Evolutionary conservation across 2,113 vertebrate species (phyloP).

Genomic region (Chelonoidis abingdonii): DNA sequence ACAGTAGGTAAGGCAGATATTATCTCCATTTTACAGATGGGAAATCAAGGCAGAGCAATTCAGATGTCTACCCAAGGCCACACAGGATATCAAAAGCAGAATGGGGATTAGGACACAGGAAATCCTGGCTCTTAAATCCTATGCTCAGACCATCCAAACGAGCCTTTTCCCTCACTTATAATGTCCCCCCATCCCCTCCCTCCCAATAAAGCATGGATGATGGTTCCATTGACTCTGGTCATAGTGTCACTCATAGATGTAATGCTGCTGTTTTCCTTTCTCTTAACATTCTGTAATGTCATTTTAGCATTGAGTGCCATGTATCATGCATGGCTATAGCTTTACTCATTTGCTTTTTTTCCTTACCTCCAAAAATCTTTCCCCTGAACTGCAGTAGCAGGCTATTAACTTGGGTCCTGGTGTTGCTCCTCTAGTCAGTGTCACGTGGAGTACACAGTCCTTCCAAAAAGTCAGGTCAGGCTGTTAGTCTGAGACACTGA

Average conservation of each 20-base stretch:
- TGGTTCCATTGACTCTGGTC: conserved; percentile 27
- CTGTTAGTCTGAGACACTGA: conserved; percentile 29
- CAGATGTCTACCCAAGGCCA: neutral
- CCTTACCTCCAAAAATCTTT: neutral
- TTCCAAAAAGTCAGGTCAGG: neutral
- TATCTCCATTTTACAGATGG: neutral
- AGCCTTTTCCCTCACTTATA: neutral
- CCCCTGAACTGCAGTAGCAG: conserved; percentile 20
- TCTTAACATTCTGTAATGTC: neutral
- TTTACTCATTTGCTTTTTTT: neutral
- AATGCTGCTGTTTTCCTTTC: neutral
- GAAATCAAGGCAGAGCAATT: neutral
- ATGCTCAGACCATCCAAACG: neutral
- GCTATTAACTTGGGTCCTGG: conserved; percentile 6
- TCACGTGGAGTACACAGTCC: neutral
- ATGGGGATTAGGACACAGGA: neutral
- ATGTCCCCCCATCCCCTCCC: neutral
- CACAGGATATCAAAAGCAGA: neutral
- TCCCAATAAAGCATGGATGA: neutral
- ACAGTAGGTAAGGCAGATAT: neutral
- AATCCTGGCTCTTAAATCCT: neutral
- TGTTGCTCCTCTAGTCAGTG: neutral
- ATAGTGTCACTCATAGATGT: neutral
- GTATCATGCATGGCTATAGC: neutral
- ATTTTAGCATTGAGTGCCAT: neutral